phyloP scores from a whole-genome alignment of 2,797 vertebrate genomes.

The Geotrypetes seraphini region DNA sequence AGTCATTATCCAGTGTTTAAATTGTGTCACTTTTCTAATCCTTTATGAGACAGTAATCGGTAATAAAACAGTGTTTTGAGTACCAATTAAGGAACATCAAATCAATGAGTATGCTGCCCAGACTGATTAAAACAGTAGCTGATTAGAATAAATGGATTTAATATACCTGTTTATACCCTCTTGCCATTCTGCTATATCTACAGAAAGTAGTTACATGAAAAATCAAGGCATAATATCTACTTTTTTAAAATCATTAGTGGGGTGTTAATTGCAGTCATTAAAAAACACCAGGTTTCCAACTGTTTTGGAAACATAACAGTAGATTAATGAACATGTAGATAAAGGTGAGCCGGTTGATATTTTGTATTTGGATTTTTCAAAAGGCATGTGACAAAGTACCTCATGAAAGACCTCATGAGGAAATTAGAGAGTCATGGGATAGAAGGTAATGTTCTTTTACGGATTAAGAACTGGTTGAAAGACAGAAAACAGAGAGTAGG shows the following conservation, averaged over 20 bases:
- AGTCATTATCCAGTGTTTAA: constrained; percentile 32
- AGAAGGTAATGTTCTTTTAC: too few relatives aligned
- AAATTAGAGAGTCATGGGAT: too few relatives aligned
- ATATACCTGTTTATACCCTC: constrained; percentile 48
- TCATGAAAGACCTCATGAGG: too few relatives aligned
- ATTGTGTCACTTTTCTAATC: constrained; percentile 31
- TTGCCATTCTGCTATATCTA: constrained; percentile 52
- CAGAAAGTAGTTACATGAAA: constrained; percentile 43
- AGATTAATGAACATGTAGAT: too few relatives aligned
- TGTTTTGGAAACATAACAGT: constrained; percentile 17
- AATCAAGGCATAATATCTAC: constrained; percentile 44
- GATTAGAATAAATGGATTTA: constrained; percentile 60
- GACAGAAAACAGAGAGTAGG: too few relatives aligned
- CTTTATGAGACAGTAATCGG: constrained; percentile 46
- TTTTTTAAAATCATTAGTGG: constrained; percentile 45
- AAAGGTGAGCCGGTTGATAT: too few relatives aligned
- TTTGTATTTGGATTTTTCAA: too few relatives aligned
- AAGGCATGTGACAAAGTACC: too few relatives aligned
- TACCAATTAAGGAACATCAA: constrained; percentile 55
- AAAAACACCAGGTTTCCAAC: constrained; percentile 8
- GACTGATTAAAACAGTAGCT: constrained; percentile 44
- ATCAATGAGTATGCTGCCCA: constrained; percentile 38
- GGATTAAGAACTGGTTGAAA: too few relatives aligned
- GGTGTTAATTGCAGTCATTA: constrained; percentile 40
- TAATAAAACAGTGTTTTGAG: constrained; percentile 44